phyloP scores from a whole-genome alignment of 2,797 vertebrate species.

The Micrastur ruficollis region DNA sequence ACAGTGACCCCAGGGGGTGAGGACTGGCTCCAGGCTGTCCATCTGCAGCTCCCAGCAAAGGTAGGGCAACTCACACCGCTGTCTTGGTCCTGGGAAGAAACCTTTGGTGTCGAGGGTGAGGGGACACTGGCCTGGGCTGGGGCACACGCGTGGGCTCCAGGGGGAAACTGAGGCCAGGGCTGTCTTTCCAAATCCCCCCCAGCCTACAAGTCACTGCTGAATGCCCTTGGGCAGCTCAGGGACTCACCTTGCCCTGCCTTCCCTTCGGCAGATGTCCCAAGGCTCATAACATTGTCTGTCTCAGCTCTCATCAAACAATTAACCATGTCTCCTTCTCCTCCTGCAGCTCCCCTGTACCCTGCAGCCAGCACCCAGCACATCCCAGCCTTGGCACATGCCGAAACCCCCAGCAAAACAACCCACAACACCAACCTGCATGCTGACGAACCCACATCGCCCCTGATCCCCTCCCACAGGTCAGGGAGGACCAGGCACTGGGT shows the following conservation, averaged over 20 bases:
- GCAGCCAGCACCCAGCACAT: not conserved
- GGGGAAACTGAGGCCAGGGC: not conserved
- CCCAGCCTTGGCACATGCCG: accelerated
- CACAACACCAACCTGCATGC: not conserved
- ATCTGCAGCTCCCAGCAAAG: not conserved
- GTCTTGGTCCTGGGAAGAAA: not conserved
- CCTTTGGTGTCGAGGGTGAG: not conserved
- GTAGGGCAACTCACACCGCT: not conserved
- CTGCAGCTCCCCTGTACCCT: not conserved
- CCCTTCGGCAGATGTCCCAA: not conserved
- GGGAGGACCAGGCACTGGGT: no score
- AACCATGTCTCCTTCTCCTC: not conserved
- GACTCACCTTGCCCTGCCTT: not conserved
- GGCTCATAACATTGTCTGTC: accelerated
- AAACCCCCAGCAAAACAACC: not conserved
- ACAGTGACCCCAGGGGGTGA: not conserved
- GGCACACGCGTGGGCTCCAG: accelerated
- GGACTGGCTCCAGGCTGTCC: not conserved
- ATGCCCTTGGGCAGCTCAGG: not conserved
- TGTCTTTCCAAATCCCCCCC: not conserved
- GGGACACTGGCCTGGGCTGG: not conserved
- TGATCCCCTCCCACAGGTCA: not conserved
- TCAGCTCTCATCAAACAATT: not conserved
- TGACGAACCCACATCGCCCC: not conserved
- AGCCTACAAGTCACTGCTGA: not conserved